Evolutionary conservation across 2,888 invertebrate species (phyloP), one percentile per base, ranked within the genome.

Genomic region (Patella pellucida): DNA sequence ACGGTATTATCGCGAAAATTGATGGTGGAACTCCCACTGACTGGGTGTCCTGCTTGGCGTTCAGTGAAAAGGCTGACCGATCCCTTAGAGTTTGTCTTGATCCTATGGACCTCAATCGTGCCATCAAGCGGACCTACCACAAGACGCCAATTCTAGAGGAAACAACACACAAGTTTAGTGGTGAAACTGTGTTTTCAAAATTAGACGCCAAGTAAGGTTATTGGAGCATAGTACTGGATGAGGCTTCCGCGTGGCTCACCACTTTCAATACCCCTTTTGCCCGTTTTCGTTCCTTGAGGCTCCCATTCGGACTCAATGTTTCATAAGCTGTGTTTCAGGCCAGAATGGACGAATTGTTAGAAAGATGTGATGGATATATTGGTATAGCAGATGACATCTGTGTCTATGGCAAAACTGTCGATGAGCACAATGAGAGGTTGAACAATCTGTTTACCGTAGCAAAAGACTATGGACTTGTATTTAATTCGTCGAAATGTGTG

Each of bases 11-110:
- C 1, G n/a, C 62, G 23, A 62, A 62, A 23, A 62, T 62, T 62
- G n/a, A n/a, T 12, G n/a, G 62, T 62, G 62, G 62, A 62, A 62
- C 62, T 23, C n/a, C 23, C 23, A 62, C 62, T 62, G 62, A 62
- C 9, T 62, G n/a, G 62, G 23, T 62, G 23, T 62, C 16, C 9
- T 1, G 62, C 16, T 23, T 62, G n/a, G 23, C 62, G n/a, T 62
- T 62, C 14, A 62, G 62, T 3, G 62, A 62, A 23, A 62, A 62
- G 12, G 23, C 19, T 62, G 62, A 62, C n/a, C n/a, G 62, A 62
- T 9, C 19, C 19, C 62, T 62, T 9, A n/a, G 62, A 12, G 62
- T 62, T n/a, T 62, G 62, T 23, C 62, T n/a, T 7, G n/a, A 62
- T 2, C 62, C 62, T 9, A 56, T 11, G 16, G 56, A 56, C 56